Evolutionary conservation across 2,113 vertebrate genomes (phyloP), one percentile per base, ranked within the genome.

Genomic region (Ifrita kowaldi): DNA sequence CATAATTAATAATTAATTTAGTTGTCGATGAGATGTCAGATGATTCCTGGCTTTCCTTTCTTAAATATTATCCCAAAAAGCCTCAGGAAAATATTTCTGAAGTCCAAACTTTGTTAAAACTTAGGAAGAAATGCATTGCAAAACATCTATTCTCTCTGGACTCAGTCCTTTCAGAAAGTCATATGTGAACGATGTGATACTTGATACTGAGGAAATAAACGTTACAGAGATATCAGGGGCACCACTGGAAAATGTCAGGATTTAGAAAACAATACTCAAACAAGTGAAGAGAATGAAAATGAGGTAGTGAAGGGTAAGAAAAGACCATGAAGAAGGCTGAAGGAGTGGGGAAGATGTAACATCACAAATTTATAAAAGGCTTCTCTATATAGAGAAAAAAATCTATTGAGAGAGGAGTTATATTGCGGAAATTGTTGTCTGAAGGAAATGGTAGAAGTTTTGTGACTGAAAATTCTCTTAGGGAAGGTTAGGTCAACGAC

Each of bases 11-110:
- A 23, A 20, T 76, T 76, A 23, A 32, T 75, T 69, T 50, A 56
- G 22, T 13, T 81, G n/a, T 71, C 0, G 0, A 16, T 30, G 32
- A 82, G 47, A n/a, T 22, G 13, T 53, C n/a, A 55, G 17, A 32
- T 57, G 20, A 8, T 14, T 86, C 39, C 52, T 53, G 42, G 11
- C 9, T 68, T 63, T 89, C 14, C 10, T 68, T 80, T 73, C 50
- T 71, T 55, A 7, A 76, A 16, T 50, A 16, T 33, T 44, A 20
- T 59, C 32, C 20, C 13, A 5, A 71, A 50, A 16, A 86, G 7
- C 12, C 13, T 41, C 53, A 49, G 39, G 10, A 10, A 11, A 57
- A 22, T 49, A 71, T 59, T 92, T 92, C 26, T 68, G 47, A 49
- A 42, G 30, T 23, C 57, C 9, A 63, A 11, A 42, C 33, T 79